A percentile compares a stretch with the other conserved stretches of the same genome.
Conservation (phyloP, 2,888 invertebrate species). For the Syrista parreyssii region DNA sequence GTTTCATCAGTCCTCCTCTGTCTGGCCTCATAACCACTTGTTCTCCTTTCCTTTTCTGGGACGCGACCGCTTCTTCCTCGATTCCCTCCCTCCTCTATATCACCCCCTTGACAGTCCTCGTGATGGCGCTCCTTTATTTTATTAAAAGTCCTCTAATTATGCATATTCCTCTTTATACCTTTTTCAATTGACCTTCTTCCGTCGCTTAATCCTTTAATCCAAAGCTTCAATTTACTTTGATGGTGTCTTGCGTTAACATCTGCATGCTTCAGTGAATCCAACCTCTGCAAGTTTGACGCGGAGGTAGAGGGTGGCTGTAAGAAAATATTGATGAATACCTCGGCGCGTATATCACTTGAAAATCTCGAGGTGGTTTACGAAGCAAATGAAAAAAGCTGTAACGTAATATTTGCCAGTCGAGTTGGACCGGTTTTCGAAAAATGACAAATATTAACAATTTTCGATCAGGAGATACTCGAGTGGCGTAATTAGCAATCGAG, state of each 20-base stretch:
- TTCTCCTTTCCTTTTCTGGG: neutral
- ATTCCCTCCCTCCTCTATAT: neutral
- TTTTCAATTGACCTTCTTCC: constrained; percentile 30
- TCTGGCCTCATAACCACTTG: neutral
- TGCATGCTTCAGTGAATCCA: neutral
- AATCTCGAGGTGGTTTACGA: neutral
- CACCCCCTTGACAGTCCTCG: neutral
- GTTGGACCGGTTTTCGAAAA: neutral
- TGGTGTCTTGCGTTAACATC: neutral
- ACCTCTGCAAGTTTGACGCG: neutral
- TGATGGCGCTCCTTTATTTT: constrained; percentile 16
- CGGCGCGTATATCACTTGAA: neutral
- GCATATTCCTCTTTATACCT: constrained; percentile 33
- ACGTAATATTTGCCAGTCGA: neutral
- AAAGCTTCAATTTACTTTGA: neutral
- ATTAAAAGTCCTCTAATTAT: constrained; percentile 41
- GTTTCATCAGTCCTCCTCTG: neutral
- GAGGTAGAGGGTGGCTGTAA: neutral
- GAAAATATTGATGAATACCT: neutral
- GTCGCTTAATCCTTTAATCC: constrained; percentile 7
- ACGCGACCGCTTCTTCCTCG: neutral
- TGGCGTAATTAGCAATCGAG: neutral
- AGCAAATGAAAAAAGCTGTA: neutral
- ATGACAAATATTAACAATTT: neutral
- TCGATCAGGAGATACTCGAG: neutral